Evolutionary conservation across 2,888 invertebrate genomes (phyloP).

Genomic region (Mesorhabditis sp.): DNA sequence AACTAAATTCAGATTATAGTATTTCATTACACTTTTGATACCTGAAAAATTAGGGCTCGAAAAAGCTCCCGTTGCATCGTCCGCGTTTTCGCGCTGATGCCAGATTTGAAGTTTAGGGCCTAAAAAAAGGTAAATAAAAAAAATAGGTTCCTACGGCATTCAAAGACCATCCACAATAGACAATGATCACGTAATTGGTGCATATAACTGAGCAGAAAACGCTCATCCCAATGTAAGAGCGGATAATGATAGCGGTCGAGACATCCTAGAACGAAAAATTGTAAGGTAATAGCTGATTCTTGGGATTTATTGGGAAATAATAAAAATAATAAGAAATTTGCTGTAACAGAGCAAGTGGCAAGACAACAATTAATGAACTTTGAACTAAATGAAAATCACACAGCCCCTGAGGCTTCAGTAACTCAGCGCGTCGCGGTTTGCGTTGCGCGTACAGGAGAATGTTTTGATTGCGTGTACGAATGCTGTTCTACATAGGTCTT

Average conservation of each 20-base stretch:
- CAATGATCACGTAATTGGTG: not conserved
- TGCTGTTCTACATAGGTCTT: too few species aligned
- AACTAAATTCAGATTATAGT: not conserved
- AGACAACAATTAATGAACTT: too few species aligned
- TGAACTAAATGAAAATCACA: too few species aligned
- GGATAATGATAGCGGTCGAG: not conserved
- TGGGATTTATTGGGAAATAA: too few species aligned
- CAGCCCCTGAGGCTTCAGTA: too few species aligned
- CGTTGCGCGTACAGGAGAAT: too few species aligned
- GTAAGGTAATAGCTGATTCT: too few species aligned
- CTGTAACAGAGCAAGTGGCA: too few species aligned
- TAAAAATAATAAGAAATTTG: too few species aligned
- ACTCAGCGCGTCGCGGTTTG: too few species aligned
- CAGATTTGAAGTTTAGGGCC: not conserved
- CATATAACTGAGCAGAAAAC: not conserved
- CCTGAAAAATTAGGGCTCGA: slow-evolving; percentile 1
- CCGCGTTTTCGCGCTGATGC: not conserved
- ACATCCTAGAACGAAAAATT: not conserved
- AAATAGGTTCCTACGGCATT: not conserved
- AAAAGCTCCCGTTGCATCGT: not conserved
- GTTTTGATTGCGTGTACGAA: too few species aligned
- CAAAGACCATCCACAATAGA: slow-evolving; percentile 1
- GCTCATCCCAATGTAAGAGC: not conserved
- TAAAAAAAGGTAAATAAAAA: too few species aligned
- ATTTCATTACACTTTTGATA: not conserved